These are phyloP conservation scores for Drosophila suzukii DNA, from an alignment of 1,140 invertebrate species.

Conservation along the genomic window DNA sequence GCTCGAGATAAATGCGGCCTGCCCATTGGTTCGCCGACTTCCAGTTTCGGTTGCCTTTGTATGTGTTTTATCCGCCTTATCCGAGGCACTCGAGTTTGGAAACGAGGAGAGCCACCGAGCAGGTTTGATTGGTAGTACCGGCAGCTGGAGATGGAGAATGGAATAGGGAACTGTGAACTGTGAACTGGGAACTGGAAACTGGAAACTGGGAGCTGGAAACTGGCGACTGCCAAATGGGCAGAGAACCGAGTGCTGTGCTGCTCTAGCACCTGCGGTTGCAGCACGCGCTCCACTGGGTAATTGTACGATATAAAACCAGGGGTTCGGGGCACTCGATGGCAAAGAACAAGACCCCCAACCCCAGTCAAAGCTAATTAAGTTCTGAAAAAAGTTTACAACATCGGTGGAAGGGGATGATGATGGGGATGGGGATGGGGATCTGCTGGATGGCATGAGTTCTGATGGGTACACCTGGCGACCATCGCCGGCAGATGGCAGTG, in stretches of 20 bases:
- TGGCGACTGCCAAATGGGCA: not conserved
- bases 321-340: slow-evolving; percentile 11
- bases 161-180: slow-evolving; percentile 1
- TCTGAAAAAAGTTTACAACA: slow-evolving; percentile 34
- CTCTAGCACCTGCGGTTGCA: slow-evolving; percentile 50
- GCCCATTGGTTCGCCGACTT: slow-evolving; percentile 64
- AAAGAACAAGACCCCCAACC: slow-evolving; percentile 15
- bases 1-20: slow-evolving; percentile 19
- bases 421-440: slow-evolving; percentile 12
- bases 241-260: slow-evolving; percentile 17
- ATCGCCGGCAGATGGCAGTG: slow-evolving; percentile 27
- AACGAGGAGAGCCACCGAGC: slow-evolving; percentile 11
- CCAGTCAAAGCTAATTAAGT: slow-evolving; percentile 79
- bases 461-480: slow-evolving; percentile 36
- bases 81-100: slow-evolving; percentile 28
- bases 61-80: slow-evolving; percentile 59
- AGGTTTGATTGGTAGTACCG: slow-evolving; percentile 41
- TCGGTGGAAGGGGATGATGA: not conserved
- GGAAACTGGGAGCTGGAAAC: not conserved
- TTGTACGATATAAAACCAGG: slow-evolving; percentile 20
- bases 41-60: slow-evolving; percentile 37
- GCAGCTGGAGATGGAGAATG: slow-evolving; percentile 17
- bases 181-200: not conserved
- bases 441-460: slow-evolving; percentile 15
- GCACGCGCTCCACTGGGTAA: slow-evolving; percentile 51